phyloP scores from a whole-genome alignment of 2,888 invertebrate genomes.

The Cinara cedri region DNA sequence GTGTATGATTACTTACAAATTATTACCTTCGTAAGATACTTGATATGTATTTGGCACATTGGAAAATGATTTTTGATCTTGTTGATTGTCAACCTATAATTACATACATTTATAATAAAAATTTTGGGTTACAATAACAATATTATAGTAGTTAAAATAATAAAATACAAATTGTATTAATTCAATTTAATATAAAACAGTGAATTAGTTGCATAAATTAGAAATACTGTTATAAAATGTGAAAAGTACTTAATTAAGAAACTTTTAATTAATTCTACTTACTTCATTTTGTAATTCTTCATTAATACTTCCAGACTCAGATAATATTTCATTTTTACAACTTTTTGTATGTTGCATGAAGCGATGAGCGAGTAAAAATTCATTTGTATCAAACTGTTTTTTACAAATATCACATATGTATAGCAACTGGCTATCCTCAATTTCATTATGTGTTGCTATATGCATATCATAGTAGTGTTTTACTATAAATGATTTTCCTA shows the following conservation, averaged over 20 bases:
- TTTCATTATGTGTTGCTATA: constrained; percentile 62
- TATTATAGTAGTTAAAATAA: too few relatives aligned
- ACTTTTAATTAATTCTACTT: neutral
- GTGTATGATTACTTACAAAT: constrained; percentile 21
- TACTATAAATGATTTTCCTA: constrained; percentile 69
- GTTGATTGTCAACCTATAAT: constrained; percentile 28
- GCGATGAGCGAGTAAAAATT: constrained; percentile 70
- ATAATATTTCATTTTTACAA: neutral
- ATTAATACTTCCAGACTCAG: neutral
- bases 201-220: neutral
- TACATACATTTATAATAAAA: too few relatives aligned
- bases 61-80: constrained; percentile 32
- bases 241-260: too few relatives aligned
- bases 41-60: constrained; percentile 52
- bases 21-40: constrained; percentile 41
- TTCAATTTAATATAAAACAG: too few relatives aligned
- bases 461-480: constrained; percentile 73
- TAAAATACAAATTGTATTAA: too few relatives aligned
- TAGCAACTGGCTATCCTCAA: constrained; percentile 61
- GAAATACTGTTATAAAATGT: neutral
- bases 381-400: constrained; percentile 68
- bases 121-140: too few relatives aligned
- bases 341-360: constrained; percentile 65
- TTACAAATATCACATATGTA: constrained; percentile 70
- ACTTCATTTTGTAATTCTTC: constrained; percentile 23